Evolutionary conservation across 2,888 invertebrate genomes (phyloP).

Genomic region (Campoplex nolae): DNA sequence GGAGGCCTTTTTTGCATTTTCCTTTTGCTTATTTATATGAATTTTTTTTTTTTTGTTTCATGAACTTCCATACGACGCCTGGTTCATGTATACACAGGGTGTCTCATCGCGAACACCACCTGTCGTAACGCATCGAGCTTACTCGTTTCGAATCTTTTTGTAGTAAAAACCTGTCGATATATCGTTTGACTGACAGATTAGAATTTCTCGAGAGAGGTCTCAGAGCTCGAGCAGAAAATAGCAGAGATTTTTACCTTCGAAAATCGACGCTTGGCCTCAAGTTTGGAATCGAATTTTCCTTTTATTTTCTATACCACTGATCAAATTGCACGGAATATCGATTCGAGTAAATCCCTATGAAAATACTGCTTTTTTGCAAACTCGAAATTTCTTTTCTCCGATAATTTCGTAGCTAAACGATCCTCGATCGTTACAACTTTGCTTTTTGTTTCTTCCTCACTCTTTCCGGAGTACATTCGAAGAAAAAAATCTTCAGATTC

Average conservation of each 20-base stretch:
- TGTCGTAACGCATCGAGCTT: no score
- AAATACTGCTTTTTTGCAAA: neutral
- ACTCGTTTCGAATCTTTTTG: no score
- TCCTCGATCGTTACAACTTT: neutral
- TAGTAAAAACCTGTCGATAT: no score
- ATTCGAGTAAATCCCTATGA: neutral
- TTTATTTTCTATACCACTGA: neutral
- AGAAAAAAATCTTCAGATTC: neutral
- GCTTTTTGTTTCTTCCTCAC: neutral
- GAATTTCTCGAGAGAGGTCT: no score
- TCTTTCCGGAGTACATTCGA: neutral
- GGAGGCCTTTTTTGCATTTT: slow-evolving; percentile 1
- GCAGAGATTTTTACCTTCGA: no score
- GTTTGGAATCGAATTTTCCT: neutral
- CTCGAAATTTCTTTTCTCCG: neutral
- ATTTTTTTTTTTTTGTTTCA: neutral
- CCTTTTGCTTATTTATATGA: neutral
- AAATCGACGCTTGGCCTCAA: neutral
- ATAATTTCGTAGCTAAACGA: no score
- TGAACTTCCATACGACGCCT: neutral
- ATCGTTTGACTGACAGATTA: no score
- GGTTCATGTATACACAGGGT: neutral
- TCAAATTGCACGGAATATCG: neutral
- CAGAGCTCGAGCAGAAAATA: no score
- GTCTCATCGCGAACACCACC: neutral